phyloP scores from a whole-genome alignment of 2,888 invertebrate species.

The Steromphala cineraria region DNA sequence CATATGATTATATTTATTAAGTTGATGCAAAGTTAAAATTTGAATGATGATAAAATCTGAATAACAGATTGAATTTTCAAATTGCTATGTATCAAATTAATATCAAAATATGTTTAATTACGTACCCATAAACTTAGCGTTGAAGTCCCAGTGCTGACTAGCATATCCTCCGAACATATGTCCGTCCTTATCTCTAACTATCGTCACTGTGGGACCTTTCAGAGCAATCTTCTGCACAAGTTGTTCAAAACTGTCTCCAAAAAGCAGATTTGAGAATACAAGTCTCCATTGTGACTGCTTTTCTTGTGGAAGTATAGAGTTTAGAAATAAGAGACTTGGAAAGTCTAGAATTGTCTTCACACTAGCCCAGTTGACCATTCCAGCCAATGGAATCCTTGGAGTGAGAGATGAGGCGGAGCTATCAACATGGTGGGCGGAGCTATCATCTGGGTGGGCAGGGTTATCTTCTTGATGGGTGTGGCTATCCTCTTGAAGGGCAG shows the following conservation, averaged over 20 bases:
- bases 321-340: slow-evolving; percentile 77
- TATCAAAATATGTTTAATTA: too few relatives aligned
- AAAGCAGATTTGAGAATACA: slow-evolving; percentile 80
- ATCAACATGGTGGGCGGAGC: background rate
- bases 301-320: slow-evolving; percentile 85
- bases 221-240: slow-evolving; percentile 56
- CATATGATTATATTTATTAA: too few relatives aligned
- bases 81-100: too few relatives aligned
- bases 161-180: slow-evolving; percentile 94
- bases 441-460: too few relatives aligned
- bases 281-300: slow-evolving; percentile 89
- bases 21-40: too few relatives aligned
- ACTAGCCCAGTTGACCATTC: slow-evolving; percentile 59
- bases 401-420: background rate
- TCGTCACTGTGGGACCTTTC: slow-evolving; percentile 81
- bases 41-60: too few relatives aligned
- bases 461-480: too few relatives aligned
- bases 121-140: slow-evolving; percentile 85
- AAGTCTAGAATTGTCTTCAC: slow-evolving; percentile 60
- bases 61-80: too few relatives aligned
- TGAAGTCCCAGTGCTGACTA: slow-evolving; percentile 84
- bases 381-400: slow-evolving; percentile 47
- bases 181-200: slow-evolving; percentile 85
- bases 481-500: background rate
- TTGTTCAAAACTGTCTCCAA: slow-evolving; percentile 89